Evolutionary conservation across 2,888 invertebrate species (phyloP).

Genomic region (Xylota segnis): DNA sequence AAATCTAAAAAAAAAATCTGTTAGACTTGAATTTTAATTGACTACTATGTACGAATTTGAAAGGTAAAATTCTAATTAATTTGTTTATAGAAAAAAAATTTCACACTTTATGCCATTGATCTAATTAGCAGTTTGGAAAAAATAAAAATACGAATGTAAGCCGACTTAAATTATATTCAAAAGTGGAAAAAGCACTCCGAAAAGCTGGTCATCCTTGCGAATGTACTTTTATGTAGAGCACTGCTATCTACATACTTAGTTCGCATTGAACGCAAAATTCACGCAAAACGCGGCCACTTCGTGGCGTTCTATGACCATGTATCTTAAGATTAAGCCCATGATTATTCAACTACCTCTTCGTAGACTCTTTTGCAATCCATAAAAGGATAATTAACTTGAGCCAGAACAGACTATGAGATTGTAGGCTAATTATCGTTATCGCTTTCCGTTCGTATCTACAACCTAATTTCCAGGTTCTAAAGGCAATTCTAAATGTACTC

Average conservation of each 20-base stretch:
- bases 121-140: conserved; percentile 64
- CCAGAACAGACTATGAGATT: background rate
- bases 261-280: conserved; percentile 40
- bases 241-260: conserved; percentile 28
- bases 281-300: conserved; percentile 38
- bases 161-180: conserved; percentile 44
- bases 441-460: background rate
- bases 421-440: background rate
- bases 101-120: conserved; percentile 65
- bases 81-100: conserved; percentile 31
- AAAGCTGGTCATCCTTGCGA: conserved; percentile 74
- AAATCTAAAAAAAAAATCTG: conserved; percentile 29
- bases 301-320: background rate
- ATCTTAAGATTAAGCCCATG: background rate
- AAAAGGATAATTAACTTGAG: conserved; percentile 4
- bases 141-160: conserved; percentile 33
- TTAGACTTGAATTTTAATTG: conserved; percentile 34
- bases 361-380: background rate
- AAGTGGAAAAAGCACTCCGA: conserved; percentile 43
- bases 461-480: background rate
- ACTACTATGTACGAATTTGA: background rate
- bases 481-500: background rate
- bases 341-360: background rate
- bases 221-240: conserved; percentile 68
- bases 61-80: conserved; percentile 27